phyloP scores from a whole-genome alignment of 2,113 vertebrate species.

The Chaetodon auriga region DNA sequence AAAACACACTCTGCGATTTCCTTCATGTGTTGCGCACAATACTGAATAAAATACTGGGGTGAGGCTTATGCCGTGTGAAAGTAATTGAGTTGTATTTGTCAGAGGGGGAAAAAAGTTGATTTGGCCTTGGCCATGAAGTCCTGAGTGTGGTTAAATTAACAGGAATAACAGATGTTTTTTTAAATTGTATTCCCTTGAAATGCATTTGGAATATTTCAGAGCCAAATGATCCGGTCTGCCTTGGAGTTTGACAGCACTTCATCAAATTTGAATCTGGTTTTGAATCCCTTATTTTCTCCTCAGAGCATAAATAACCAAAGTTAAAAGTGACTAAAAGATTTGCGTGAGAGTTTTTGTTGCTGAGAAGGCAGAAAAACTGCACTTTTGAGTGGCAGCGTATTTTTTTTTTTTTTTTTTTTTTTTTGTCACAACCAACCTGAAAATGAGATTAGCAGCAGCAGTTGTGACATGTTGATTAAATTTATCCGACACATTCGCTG shows the following conservation, averaged over 20 bases:
- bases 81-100: neutral
- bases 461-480: neutral
- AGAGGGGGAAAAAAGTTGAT: neutral
- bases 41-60: neutral
- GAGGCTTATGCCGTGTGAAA: neutral
- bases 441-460: neutral
- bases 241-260: neutral
- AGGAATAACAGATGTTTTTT: no score
- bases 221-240: neutral
- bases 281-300: neutral
- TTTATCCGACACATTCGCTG: neutral
- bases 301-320: neutral
- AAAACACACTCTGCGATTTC: neutral
- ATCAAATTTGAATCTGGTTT: neutral
- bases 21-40: neutral
- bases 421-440: neutral
- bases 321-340: neutral
- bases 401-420: no score
- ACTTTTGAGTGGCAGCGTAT: neutral
- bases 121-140: neutral
- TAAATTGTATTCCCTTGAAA: neutral
- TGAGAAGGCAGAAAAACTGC: neutral
- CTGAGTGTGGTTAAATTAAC: no score
- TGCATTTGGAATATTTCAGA: neutral
- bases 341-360: neutral